Base-by-base conservation (phyloP, 2,797 vertebrate genomes). In the Myotis pilosus region DNA sequence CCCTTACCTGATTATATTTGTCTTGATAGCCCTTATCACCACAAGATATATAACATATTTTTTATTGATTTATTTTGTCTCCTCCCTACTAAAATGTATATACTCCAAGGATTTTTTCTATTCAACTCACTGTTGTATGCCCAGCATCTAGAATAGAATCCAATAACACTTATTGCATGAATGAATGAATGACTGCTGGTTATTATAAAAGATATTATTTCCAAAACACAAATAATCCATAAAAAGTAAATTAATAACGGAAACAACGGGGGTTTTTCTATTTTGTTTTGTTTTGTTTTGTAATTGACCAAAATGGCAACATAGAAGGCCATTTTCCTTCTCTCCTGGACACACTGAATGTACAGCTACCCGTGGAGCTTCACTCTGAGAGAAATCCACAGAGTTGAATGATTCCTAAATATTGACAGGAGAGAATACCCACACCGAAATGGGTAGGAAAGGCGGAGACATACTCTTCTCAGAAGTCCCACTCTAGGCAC, bases 211-310 rank as follows among this genome's bases (percentile, higher is more conserved):
- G 22, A 17, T 68, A 47, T 41, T 23, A 91, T 28, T 55, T 80
- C 60, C 2, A 28, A 84, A 66, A 44, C 55, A 82, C 11, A 71
- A 81, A 10, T 41, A 75, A 89, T 88, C 51, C 53, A 38, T 84
- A 89, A 91, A 75, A 72, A 53, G 16, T 72, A 90, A 82, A 82
- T 79, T 60, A 95, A 89, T 17, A 83, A 82, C 78, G 22, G 60
- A 85, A 94, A 38, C 30, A 71, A 68, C 36, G 17, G 71, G 33
- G 13, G 1, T 72, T 75, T 66, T 33, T 36, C 53, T 47, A 72
- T 23, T 86, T 38, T 66, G 44, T 76, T 76, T 88, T 66, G 44
- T 76, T 76, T 88, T 71, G 28, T 74, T 86, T 78, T 84, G 19
- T 78, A 74, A 71, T 75, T 74, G 38, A 82, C 8, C 57, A 88